A percentile compares a stretch with the other conserved stretches of the same genome.
Evolutionary conservation across 1,140 invertebrate genomes (phyloP).

Genomic region (Leptinotarsa texana): DNA sequence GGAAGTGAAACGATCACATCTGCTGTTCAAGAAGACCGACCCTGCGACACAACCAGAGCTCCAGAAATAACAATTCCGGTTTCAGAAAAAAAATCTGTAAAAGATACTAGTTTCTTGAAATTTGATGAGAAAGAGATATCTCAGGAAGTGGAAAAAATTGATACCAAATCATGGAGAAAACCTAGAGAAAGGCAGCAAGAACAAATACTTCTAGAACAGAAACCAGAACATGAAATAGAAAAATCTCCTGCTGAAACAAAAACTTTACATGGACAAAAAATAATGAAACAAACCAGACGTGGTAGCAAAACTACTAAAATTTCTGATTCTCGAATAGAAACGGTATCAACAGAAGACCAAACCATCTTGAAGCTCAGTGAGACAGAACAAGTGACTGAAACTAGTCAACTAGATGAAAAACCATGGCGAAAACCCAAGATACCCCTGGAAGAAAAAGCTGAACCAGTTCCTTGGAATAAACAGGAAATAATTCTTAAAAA

Average conservation of each 20-base stretch:
- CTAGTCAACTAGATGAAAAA: neutral
- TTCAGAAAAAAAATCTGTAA: neutral
- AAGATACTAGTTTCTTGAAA: constrained; percentile 16
- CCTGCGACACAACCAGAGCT: constrained; percentile 21
- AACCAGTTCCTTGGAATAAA: constrained; percentile 55
- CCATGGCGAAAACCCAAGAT: constrained; percentile 10
- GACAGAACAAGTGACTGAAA: constrained; percentile 21
- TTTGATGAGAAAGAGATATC: constrained; percentile 37
- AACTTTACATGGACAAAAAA: no score
- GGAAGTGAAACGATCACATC: neutral
- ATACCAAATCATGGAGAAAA: constrained; percentile 39
- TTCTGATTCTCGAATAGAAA: neutral
- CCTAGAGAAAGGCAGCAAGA: neutral
- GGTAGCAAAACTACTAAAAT: no score
- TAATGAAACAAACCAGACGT: no score
- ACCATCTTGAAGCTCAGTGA: neutral
- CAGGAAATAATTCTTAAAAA: constrained; percentile 56
- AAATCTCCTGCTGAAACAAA: no score
- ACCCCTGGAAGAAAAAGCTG: constrained; percentile 24
- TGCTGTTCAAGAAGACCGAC: no score
- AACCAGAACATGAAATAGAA: no score
- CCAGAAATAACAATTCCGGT: constrained; percentile 33
- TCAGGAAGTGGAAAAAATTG: constrained; percentile 27
- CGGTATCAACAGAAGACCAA: neutral
- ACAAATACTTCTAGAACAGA: neutral